Evolutionary conservation across 2,888 invertebrate species (phyloP).

Genomic region (Cepaea hortensis): DNA sequence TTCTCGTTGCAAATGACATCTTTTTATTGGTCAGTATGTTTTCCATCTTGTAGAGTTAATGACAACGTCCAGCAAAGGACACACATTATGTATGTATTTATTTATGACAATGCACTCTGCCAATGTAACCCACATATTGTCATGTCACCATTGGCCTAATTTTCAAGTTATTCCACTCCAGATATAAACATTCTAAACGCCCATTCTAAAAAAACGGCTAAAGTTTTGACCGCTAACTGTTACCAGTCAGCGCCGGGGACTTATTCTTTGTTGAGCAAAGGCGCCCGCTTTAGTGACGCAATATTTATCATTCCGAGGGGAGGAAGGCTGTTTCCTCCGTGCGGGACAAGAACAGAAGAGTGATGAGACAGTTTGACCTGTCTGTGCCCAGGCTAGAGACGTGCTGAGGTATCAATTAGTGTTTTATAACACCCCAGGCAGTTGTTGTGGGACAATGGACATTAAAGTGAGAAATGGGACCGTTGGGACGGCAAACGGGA

Average conservation of each 20-base stretch:
- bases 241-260: background rate
- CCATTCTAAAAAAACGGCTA: too few relatives aligned
- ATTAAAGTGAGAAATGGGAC: slow-evolving; percentile 25
- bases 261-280: background rate
- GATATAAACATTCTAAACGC: too few relatives aligned
- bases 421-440: slow-evolving; percentile 23
- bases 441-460: slow-evolving; percentile 18
- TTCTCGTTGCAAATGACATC: too few relatives aligned
- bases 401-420: slow-evolving; percentile 28
- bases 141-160: too few relatives aligned
- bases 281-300: background rate
- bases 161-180: too few relatives aligned
- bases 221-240: background rate
- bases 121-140: too few relatives aligned
- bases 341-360: background rate
- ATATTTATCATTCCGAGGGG: background rate
- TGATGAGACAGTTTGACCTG: slow-evolving; percentile 10
- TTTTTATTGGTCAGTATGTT: too few relatives aligned
- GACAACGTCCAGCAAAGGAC: too few relatives aligned
- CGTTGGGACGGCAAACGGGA: background rate
- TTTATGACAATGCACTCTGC: too few relatives aligned
- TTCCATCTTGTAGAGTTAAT: too few relatives aligned
- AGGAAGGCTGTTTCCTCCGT: background rate
- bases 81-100: too few relatives aligned
- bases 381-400: background rate